Evolutionary conservation across 2,113 vertebrate species (phyloP).

Genomic region (Tragelaphus strepsiceros): DNA sequence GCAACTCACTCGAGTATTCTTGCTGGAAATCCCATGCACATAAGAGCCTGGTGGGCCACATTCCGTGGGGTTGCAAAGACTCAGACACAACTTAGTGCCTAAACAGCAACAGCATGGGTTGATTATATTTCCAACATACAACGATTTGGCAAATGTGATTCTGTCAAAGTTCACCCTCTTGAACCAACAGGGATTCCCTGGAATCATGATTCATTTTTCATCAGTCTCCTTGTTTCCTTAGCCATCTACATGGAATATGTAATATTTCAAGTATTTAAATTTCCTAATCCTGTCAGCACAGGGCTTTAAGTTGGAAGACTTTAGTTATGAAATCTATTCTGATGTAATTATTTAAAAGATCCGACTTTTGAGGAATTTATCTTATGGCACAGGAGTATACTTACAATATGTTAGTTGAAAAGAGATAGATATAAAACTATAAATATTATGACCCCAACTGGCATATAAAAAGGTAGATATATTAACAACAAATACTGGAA

Average conservation of each 20-base stretch:
- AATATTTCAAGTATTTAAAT: background rate
- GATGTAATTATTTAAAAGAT: background rate
- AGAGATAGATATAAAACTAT: background rate
- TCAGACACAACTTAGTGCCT: background rate
- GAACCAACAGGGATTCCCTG: background rate
- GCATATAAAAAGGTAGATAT: background rate
- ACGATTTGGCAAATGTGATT: background rate
- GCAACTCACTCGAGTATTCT: background rate
- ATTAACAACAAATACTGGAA: background rate
- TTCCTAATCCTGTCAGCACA: background rate
- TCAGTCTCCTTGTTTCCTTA: background rate
- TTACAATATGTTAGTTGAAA: background rate
- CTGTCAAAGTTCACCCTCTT: background rate
- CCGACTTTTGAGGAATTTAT: background rate
- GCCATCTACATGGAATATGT: background rate
- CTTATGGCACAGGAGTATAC: background rate
- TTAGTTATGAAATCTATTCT: conserved; percentile 5
- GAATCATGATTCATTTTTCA: background rate
- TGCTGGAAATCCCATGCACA: background rate
- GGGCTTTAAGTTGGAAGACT: background rate
- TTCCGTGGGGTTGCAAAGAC: background rate
- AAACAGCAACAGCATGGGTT: background rate
- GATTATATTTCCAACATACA: background rate
- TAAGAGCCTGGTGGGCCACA: background rate
- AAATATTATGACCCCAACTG: background rate